Evolutionary conservation across 1,140 invertebrate species (phyloP).

Genomic region (Drosophila saltans): DNA sequence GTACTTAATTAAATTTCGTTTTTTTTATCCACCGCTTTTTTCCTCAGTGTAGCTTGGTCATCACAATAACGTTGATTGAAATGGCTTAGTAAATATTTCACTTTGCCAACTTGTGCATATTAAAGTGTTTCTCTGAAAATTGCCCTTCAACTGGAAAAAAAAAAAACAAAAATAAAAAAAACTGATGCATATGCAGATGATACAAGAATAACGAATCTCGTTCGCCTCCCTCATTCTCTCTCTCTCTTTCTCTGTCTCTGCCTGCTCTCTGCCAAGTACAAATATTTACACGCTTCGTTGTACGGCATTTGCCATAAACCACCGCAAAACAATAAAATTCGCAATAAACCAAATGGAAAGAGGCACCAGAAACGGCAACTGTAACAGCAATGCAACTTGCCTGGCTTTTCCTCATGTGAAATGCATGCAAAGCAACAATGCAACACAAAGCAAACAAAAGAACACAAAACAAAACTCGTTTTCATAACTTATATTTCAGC

Average conservation of each 20-base stretch:
- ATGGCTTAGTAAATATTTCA: constrained; percentile 67
- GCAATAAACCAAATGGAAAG: constrained; percentile 79
- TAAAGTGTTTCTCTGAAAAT: constrained; percentile 48
- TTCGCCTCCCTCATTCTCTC: neutral
- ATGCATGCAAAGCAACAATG: constrained; percentile 64
- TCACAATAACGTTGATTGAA: constrained; percentile 62
- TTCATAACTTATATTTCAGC: constrained; percentile 76
- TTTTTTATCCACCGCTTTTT: neutral
- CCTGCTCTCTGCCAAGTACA: constrained; percentile 22
- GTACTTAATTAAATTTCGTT: neutral
- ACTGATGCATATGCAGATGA: constrained; percentile 1
- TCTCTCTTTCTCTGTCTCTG: neutral
- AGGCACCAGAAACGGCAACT: constrained; percentile 58
- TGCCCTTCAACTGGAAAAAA: constrained; percentile 21
- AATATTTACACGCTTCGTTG: constrained; percentile 69
- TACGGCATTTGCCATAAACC: constrained; percentile 63
- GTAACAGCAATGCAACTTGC: constrained; percentile 6
- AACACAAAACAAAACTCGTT: constrained; percentile 49
- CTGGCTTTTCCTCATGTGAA: constrained; percentile 54
- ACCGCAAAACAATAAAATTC: constrained; percentile 79
- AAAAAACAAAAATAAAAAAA: neutral
- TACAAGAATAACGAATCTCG: constrained; percentile 2
- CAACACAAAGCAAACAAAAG: constrained; percentile 55
- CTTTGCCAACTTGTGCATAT: constrained; percentile 61
- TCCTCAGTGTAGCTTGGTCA: constrained; percentile 26